Evolutionary conservation across 2,888 invertebrate genomes (phyloP), one percentile per base, ranked within the genome.

Genomic region (Crossocerus cetratus): DNA sequence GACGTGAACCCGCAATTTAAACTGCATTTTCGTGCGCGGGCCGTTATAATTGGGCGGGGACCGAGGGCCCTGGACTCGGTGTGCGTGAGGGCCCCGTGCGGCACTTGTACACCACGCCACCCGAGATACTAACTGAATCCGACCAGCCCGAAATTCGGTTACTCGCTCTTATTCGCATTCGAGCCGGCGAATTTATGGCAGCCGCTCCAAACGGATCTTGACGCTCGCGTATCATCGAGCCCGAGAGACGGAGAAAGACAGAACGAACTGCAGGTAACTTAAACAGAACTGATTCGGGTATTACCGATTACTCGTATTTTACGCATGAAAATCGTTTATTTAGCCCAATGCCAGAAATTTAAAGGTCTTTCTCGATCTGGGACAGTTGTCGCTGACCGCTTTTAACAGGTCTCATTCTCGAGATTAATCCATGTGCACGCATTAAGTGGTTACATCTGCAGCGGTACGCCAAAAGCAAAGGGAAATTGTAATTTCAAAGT

Each of bases 1-100:
- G 86, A 84, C 83, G 81, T 81, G 86, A 88, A 88, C 88, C 87
- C 88, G 88, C 87, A 83, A 85, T 87, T 88, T 86, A 87, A 86
- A 86, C 86, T 86, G 84, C 86, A 84, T 86, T 81, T 84, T 84
- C 82, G 77, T 16, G 49, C 84, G 78, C 76, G 78, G 65, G 77
- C 78, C 77, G 76, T 76, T 76, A 76, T 76, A 76, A 76, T 76
- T 65, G 77, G 72, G 62, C 66, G 57, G 54, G 49, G 73, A 67
- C 66, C 61, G 65, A 56, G 44, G 59, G 54, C 59, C 57, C 20
- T 14, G 18, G 59, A n/a, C 61, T 49, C 43, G 21, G 58, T 64
- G 32, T 49, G 54, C 64, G 54, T 22, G 18, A 32, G 62, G 14
- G 45, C 43, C 44, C 32, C 32, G 32, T 32, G 8, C 32, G 5